Base-by-base conservation (phyloP, 1,140 invertebrate genomes). In the Drosophila ogumai region DNA sequence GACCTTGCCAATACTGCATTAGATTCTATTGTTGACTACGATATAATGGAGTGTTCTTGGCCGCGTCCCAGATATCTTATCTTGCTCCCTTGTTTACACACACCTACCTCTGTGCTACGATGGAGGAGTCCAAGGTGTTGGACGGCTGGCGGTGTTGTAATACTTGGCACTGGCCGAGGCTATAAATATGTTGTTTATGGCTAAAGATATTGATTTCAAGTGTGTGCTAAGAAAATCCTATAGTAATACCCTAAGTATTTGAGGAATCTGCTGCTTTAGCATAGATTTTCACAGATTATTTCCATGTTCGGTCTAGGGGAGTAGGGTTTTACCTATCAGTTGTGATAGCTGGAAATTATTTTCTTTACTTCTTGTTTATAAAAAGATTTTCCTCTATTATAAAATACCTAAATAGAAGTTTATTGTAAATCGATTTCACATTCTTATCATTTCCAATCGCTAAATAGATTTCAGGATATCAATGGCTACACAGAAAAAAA, bases 51-150 rank as follows among this genome's bases (percentile, higher is more conserved):
- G 32, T 64, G 40, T 49, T 57, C 43, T 58, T 69, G 68, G 32
- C 61, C 50, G 13, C 40, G 31, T 58, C 66, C 47, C 38, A 60
- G 64, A 50, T 77, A 77, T 56, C 74, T 77, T 77, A 77, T 77
- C 74, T 54, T 8, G 15, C 55, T 55, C 61, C 55, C 47, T 47
- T 76, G 63, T 74, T 74, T 74, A 40, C 43, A 50, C 65, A 36
- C 36, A 31, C 32, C 47, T 50, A 36, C 50, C 19, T 25, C 38
- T 46, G 31, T 19, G 69, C 71, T 73, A 66, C 22, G 8, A 36
- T 28, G 19, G 13, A 50, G 19, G 13, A 50, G 22, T 46, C 58
- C 58, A 75, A 65, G 59, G 52, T 65, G 44, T 13, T 38, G 19
- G 13, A 50, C 65, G 52, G n/a, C 47, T 12, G 25, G 8, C 15